Conservation (phyloP, 2,888 invertebrate genomes). For the Perithous albicinctus region DNA sequence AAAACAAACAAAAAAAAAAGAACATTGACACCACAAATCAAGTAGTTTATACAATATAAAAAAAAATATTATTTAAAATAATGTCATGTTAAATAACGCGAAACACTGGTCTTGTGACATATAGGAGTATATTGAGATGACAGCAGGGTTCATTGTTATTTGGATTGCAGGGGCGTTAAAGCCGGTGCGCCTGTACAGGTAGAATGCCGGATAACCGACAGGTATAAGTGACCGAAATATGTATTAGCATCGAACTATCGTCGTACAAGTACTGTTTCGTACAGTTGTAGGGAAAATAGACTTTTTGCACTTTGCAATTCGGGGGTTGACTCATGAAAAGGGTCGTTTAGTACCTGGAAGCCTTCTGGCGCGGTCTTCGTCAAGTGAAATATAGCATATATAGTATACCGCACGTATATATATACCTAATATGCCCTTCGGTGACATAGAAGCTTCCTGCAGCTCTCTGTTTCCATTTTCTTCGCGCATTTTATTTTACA, state of each 20-base stretch:
- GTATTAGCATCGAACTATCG: not conserved
- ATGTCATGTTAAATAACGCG: not conserved
- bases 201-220: constrained; percentile 12
- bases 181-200: constrained; percentile 36
- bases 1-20: no score
- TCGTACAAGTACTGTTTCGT: not conserved
- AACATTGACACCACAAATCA: not conserved
- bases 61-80: not conserved
- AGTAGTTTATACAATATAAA: not conserved
- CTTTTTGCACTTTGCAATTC: constrained; percentile 14
- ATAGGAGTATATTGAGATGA: not conserved
- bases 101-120: not conserved
- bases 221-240: constrained; percentile 33
- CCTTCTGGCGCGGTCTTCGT: not conserved
- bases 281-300: not conserved
- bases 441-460: not conserved
- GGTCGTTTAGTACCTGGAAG: constrained; percentile 33
- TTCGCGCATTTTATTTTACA: constrained; percentile 18
- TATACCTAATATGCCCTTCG: not conserved
- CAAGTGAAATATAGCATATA: not conserved
- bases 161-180: not conserved
- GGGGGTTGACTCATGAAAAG: constrained; percentile 14
- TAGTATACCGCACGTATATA: not conserved
- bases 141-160: not conserved
- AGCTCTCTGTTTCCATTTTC: not conserved